Conservation (phyloP, 2,113 vertebrate genomes). For the Rhombomys opimus region DNA sequence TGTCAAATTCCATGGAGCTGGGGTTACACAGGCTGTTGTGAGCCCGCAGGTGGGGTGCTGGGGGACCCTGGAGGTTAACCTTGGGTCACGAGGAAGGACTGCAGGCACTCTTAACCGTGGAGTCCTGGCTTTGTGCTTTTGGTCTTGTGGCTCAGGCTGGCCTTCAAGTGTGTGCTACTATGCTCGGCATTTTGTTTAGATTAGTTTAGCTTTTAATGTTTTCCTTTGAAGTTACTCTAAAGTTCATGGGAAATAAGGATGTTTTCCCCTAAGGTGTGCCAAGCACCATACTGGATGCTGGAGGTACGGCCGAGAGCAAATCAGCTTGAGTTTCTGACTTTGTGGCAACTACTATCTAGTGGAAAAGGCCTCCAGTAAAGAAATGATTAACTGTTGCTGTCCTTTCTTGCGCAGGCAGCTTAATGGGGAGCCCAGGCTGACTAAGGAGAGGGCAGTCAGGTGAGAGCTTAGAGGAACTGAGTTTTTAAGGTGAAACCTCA, state of each 20-base stretch:
- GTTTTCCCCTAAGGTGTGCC: background rate
- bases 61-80: background rate
- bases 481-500: slow-evolving; percentile 20
- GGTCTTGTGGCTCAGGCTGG: background rate
- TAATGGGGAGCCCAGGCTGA: background rate
- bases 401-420: background rate
- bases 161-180: background rate
- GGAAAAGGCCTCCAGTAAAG: slow-evolving; percentile 20
- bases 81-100: background rate
- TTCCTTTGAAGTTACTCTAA: background rate
- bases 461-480: slow-evolving; percentile 7
- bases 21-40: background rate
- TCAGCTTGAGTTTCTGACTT: background rate
- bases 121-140: background rate
- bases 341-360: background rate
- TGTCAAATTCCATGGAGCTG: background rate
- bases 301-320: background rate
- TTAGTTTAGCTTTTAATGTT: background rate
- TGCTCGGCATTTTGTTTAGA: too few species aligned
- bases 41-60: background rate
- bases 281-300: background rate
- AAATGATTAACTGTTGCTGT: background rate
- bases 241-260: background rate
- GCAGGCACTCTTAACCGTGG: too few species aligned
- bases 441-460: background rate